A percentile compares a stretch with the other conserved stretches of the same genome.
Evolutionary conservation across 1,140 invertebrate species (phyloP).

Genomic region (Geopemphigus sp.): DNA sequence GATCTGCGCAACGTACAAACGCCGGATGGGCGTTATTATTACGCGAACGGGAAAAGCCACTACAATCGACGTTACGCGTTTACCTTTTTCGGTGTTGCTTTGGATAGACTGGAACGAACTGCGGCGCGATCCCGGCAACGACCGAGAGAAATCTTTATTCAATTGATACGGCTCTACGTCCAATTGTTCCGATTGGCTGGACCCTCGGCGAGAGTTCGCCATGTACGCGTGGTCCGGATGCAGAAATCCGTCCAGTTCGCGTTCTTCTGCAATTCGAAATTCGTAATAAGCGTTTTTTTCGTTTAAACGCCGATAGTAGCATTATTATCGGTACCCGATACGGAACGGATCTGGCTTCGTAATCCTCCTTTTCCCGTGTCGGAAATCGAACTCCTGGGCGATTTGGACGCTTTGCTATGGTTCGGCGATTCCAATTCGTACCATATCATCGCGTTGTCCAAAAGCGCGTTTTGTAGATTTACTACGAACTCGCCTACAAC

Average conservation of each 20-base stretch:
- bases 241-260: constrained; percentile 69
- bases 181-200: constrained; percentile 78
- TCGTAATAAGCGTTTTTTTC: not conserved
- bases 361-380: constrained; percentile 62
- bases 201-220: constrained; percentile 68
- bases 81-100: constrained; percentile 52
- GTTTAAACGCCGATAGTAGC: not conserved
- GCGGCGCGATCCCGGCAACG: constrained; percentile 75
- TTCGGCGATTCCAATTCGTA: constrained; percentile 79
- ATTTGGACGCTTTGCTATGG: constrained; percentile 64
- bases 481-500: constrained; percentile 69
- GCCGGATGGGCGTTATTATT: not conserved
- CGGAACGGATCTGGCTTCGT: constrained; percentile 64
- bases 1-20: constrained; percentile 55
- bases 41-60: not conserved
- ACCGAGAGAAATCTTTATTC: constrained; percentile 79
- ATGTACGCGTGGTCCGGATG: constrained; percentile 79
- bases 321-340: constrained; percentile 59
- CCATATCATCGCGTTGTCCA: constrained; percentile 82
- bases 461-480: constrained; percentile 75
- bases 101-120: constrained; percentile 70
- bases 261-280: constrained; percentile 60
- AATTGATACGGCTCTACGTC: constrained; percentile 82
- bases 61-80: too few relatives aligned
- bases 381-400: constrained; percentile 71